Percentiles rank a stretch among this genome's conserved stretches.
Conservation (phyloP, 2,888 invertebrate species). For the Yponomeuta cagnagella region DNA sequence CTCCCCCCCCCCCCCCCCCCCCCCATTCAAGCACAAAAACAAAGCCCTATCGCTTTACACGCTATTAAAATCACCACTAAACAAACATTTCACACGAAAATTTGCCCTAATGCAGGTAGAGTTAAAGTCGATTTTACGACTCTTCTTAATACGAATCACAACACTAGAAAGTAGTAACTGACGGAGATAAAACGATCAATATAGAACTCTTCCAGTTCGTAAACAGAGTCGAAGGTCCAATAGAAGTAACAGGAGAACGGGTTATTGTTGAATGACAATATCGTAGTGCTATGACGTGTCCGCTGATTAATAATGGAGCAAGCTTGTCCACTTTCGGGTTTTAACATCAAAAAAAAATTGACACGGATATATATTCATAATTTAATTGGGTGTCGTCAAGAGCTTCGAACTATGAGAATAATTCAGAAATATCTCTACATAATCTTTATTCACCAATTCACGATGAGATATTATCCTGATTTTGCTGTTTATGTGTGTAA, state of each 20-base stretch:
- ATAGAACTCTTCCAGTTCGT: rapidly evolving
- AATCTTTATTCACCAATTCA: too few relatives aligned
- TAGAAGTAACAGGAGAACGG: conserved; percentile 41
- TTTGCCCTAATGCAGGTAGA: conserved; percentile 21
- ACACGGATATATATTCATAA: neutral
- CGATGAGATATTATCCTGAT: too few relatives aligned
- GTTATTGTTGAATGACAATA: conserved; percentile 69
- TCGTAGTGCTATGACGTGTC: conserved; percentile 72
- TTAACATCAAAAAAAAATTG: neutral
- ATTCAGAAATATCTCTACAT: neutral
- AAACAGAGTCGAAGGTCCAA: conserved; percentile 24
- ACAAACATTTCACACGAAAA: conserved; percentile 22
- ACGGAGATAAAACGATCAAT: conserved; percentile 15
- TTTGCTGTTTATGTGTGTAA: too few relatives aligned
- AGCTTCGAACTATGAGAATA: neutral
- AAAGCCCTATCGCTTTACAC: conserved; percentile 60
- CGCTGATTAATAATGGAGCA: conserved; percentile 71
- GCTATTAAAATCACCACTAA: conserved; percentile 43
- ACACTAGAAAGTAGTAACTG: conserved; percentile 29
- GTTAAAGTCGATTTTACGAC: conserved; percentile 18
- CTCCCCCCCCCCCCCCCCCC: conserved; percentile 8
- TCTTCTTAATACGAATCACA: conserved; percentile 22
- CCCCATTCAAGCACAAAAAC: conserved; percentile 48
- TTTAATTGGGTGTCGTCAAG: neutral
- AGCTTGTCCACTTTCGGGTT: conserved; percentile 43